Base-by-base conservation (phyloP, 2,888 invertebrate genomes). In the Polymixis lichenea region DNA sequence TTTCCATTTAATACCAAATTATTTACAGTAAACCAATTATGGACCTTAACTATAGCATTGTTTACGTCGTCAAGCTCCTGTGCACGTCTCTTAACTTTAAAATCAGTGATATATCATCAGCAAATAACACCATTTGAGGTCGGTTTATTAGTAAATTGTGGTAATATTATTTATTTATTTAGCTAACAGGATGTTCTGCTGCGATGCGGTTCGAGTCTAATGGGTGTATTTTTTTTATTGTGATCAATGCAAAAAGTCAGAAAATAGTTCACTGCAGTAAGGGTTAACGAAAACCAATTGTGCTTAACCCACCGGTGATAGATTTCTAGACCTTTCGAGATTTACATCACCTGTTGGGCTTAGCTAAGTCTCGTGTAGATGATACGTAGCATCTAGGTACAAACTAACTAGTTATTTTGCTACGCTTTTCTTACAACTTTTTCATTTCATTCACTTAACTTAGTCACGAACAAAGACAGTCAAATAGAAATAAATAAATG, bases 91-190 rank as follows among this genome's bases (percentile, higher is more conserved):
- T n/a, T n/a, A n/a, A n/a, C n/a, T n/a, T n/a, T n/a, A n/a, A n/a
- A n/a, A n/a, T n/a, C n/a, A n/a, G n/a, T n/a, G n/a, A n/a, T n/a
- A n/a, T n/a, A n/a, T n/a, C n/a, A n/a, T n/a, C n/a, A n/a, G n/a
- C n/a, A n/a, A n/a, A n/a, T n/a, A n/a, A n/a, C n/a, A n/a, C n/a
- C n/a, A n/a, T n/a, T n/a, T n/a, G n/a, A n/a, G n/a, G n/a, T n/a
- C n/a, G n/a, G n/a, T n/a, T n/a, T n/a, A n/a, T n/a, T n/a, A n/a
- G n/a, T n/a, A n/a, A n/a, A 62, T 17, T 32, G 64, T 73, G 7
- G 55, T 67, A 78, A 56, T 32, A 78, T 67, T 13, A 68, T 83
- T 73, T 80, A 78, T 83, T 80, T 75, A 49, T 72, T 72, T 67
- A 69, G 43, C 32, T 28, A 82, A 65, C 61, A 71, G 53, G 55